Evolutionary conservation across 1,140 invertebrate genomes (phyloP).

Genomic region (Lasioglossum baleicum): DNA sequence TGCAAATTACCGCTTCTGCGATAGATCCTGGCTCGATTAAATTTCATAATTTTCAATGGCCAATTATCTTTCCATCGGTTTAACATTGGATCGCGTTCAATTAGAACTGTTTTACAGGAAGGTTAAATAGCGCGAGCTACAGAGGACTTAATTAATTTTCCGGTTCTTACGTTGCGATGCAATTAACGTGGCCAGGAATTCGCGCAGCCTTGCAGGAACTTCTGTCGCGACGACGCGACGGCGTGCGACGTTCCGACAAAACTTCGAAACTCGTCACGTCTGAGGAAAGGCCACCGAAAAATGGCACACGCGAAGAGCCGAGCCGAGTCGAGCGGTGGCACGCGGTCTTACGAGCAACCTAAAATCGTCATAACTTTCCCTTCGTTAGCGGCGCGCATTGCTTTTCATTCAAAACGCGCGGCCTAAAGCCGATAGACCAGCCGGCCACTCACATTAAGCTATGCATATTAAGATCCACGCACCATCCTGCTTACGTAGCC

Average conservation of each 20-base stretch:
- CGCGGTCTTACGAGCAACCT: background rate
- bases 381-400: conserved; percentile 14
- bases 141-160: background rate
- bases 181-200: background rate
- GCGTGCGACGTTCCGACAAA: too few relatives aligned
- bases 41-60: too few relatives aligned
- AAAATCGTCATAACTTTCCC: conserved; percentile 61
- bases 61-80: background rate
- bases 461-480: conserved; percentile 55
- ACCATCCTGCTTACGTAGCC: conserved; percentile 42
- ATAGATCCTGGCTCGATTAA: too few relatives aligned
- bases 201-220: background rate
- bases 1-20: too few relatives aligned
- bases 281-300: conserved; percentile 24
- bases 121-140: too few relatives aligned
- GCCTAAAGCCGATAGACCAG: conserved; percentile 21
- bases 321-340: too few relatives aligned
- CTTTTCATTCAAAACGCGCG: conserved; percentile 49
- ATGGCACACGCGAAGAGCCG: background rate
- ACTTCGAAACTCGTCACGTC: conserved; percentile 24
- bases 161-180: too few relatives aligned
- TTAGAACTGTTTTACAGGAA: too few relatives aligned
- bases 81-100: too few relatives aligned
- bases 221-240: too few relatives aligned
- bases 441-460: conserved; percentile 26